These are phyloP conservation scores for Lasioglossum zephyrum DNA, from an alignment of 2,888 invertebrate genomes.

Conservation along the genomic window DNA sequence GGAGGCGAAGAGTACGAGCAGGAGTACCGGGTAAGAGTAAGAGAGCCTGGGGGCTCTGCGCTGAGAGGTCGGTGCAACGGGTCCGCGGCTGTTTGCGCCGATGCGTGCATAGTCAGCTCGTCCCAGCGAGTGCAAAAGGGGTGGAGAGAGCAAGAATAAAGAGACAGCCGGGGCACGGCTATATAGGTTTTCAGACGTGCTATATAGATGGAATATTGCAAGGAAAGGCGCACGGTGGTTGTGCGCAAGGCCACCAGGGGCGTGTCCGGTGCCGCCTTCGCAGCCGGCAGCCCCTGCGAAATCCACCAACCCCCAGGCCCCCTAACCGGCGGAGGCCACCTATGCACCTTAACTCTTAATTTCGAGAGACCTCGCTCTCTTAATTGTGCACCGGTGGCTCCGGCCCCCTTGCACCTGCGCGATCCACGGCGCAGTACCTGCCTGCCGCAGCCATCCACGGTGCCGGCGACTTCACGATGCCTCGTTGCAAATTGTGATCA, in stretches of 20 bases:
- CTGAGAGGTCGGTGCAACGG: constrained; percentile 59
- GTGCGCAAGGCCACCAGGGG: constrained; percentile 82
- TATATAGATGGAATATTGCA: constrained; percentile 75
- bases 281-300: constrained; percentile 73
- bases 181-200: constrained; percentile 64
- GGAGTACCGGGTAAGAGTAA: constrained; percentile 27
- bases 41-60: constrained; percentile 60
- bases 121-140: constrained; percentile 65
- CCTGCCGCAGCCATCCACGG: constrained; percentile 58
- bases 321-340: constrained; percentile 71
- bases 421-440: constrained; percentile 37
- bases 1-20: neutral
- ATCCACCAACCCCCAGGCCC: constrained; percentile 78
- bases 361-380: constrained; percentile 76
- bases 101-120: constrained; percentile 63
- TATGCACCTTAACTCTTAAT: constrained; percentile 81
- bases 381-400: constrained; percentile 75
- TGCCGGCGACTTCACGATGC: constrained; percentile 39
- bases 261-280: constrained; percentile 83
- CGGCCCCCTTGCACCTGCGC: constrained; percentile 73
- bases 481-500: constrained; percentile 44
- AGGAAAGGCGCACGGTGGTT: constrained; percentile 80
- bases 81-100: constrained; percentile 65
- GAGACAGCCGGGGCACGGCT: constrained; percentile 67
- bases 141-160: constrained; percentile 72